Conservation (phyloP, 2,888 invertebrate genomes). For the Argyresthia goedartella region DNA sequence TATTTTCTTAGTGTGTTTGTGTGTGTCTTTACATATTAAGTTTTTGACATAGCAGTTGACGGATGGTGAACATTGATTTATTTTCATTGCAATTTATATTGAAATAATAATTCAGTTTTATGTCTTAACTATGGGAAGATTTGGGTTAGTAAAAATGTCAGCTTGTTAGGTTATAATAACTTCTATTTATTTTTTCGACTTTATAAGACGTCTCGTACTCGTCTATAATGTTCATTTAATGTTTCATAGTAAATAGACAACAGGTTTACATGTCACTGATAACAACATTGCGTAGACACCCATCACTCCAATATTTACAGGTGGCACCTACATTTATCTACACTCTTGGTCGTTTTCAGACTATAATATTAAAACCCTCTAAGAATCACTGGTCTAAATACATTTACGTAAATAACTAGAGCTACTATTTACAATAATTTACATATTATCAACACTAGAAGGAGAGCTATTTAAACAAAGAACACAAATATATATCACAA, state of each 20-base stretch:
- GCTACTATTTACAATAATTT: slow-evolving; percentile 27
- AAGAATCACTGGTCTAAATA: slow-evolving; percentile 28
- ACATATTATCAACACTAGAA: slow-evolving; percentile 11
- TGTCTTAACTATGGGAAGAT: too few species aligned
- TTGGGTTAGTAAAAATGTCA: too few species aligned
- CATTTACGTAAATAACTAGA: background rate
- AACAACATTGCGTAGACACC: slow-evolving; percentile 51
- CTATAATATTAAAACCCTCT: slow-evolving; percentile 46
- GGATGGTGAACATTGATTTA: too few species aligned
- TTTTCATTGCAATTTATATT: too few species aligned
- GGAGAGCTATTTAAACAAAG: slow-evolving; percentile 10
- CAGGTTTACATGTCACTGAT: slow-evolving; percentile 38
- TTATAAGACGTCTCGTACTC: slow-evolving; percentile 39
- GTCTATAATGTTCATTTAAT: too few species aligned
- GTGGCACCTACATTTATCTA: slow-evolving; percentile 40
- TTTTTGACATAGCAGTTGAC: too few species aligned
- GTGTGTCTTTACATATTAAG: too few species aligned
- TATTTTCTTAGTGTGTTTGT: too few species aligned
- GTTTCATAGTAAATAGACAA: slow-evolving; percentile 55
- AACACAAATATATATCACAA: slow-evolving; percentile 11
- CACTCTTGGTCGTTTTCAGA: slow-evolving; percentile 68
- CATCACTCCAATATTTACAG: slow-evolving; percentile 45
- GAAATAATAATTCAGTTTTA: too few species aligned
- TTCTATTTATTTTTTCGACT: slow-evolving; percentile 57
- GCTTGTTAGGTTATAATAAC: slow-evolving; percentile 31